A percentile compares a stretch with the other conserved stretches of the same genome.
These are phyloP conservation scores for Cheirogaleus major DNA, from an alignment of 2,797 vertebrate genomes.

Conservation along the genomic window DNA sequence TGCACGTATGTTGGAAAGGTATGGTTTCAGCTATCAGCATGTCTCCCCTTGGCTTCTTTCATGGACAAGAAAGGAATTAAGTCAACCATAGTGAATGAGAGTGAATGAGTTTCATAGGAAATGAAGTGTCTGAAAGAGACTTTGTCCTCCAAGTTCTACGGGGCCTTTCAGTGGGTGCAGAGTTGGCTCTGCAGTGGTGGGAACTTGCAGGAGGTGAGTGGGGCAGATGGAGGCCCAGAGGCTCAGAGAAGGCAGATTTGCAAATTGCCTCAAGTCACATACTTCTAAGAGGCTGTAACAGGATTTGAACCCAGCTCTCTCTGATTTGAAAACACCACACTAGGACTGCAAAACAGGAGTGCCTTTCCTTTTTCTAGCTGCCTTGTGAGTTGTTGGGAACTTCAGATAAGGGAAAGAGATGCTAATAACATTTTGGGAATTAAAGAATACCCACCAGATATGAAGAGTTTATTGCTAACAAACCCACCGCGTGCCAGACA, in stretches of 20 bases:
- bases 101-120: neutral
- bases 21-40: neutral
- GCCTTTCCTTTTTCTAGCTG: neutral
- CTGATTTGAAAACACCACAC: neutral
- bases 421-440: neutral
- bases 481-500: no score
- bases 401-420: neutral
- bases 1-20: neutral
- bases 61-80: neutral
- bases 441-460: neutral
- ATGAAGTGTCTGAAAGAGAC: neutral
- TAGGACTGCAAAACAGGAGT: neutral
- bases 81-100: neutral
- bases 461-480: neutral
- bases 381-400: neutral
- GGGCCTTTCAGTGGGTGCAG: neutral
- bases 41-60: neutral
- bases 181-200: neutral
- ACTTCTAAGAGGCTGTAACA: neutral
- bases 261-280: neutral
- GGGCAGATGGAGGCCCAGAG: neutral
- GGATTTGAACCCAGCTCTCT: neutral
- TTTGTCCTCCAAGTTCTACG: neutral
- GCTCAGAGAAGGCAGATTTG: neutral
- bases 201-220: no score